Base-by-base conservation (phyloP, 2,888 invertebrate species). In the Nasonovia ribisnigri region DNA sequence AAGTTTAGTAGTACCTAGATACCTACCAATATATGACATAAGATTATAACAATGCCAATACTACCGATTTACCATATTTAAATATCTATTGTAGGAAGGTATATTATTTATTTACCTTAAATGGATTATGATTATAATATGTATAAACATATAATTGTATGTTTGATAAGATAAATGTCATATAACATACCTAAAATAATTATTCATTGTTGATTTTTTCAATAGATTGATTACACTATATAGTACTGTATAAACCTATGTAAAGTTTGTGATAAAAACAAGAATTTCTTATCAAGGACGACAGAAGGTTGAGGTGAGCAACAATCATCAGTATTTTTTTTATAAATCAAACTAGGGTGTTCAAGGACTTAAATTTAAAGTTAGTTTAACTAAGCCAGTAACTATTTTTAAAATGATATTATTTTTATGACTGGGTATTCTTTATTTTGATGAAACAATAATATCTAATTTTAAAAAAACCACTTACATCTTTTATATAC, bases 261-360 rank as follows among this genome's bases (percentile, higher is more conserved):
- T 29, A 54, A 91, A 57, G 54, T 46, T 46, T 54, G 24, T 90
- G 46, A 67, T 77, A 36, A 26, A 87, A 92, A 60, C 92, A 46
- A 60, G 92, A 92, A 51, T 43, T 60, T 48, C 24, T 46, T 11
- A 88, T 42, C 92, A 88, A 92, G 92, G 92, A 77, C 92, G 29
- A 88, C 13, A 51, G 87, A 88, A 88, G 87, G 84, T 84, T 91
- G 54, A 91, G 91, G 92, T 92, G 67, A 92, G 51, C 88, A 36
- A 92, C 92, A 51, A 54, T 88, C 10, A 29, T 5, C 29, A 88
- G 88, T 87, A 36, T 60, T 86, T 87, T 0, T 46, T 51, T 89
- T 43, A 60, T 16, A 60, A 60, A 46, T 60, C 43, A 3, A n/a
- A 51, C 42, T 84, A 91, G 54, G 91, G 54, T 84, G 16, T 42